A percentile compares a stretch with the other conserved stretches of the same genome.
These are phyloP conservation scores for Calameuta filiformis DNA, from an alignment of 2,888 invertebrate genomes.

Conservation along the genomic window DNA sequence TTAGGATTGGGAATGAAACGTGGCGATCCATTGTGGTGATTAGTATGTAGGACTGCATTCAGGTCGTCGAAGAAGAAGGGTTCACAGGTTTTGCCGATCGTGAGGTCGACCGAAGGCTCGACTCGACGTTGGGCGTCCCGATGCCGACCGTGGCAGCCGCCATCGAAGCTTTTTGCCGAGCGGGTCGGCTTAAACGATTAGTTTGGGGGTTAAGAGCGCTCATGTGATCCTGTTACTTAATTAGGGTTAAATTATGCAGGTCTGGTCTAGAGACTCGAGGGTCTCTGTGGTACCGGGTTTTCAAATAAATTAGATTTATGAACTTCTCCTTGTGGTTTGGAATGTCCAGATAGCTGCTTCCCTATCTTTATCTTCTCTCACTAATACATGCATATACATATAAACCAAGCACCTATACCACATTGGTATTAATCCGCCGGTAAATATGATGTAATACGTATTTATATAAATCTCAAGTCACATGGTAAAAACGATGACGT, in stretches of 20 bases:
- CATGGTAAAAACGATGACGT: background rate
- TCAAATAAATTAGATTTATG: slow-evolving; percentile 24
- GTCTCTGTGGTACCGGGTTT: slow-evolving; percentile 14
- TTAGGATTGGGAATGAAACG: background rate
- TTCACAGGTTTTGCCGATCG: slow-evolving; percentile 32
- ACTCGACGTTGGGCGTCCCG: background rate
- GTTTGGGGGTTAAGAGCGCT: slow-evolving; percentile 37
- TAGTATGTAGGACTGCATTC: slow-evolving; percentile 28
- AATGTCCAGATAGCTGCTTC: background rate
- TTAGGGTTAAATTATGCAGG: slow-evolving; percentile 47
- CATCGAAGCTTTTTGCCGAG: slow-evolving; percentile 31
- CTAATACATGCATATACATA: background rate
- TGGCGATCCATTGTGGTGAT: slow-evolving; percentile 11
- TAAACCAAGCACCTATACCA: background rate
- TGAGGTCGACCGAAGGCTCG: slow-evolving; percentile 22
- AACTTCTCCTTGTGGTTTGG: slow-evolving; percentile 1
- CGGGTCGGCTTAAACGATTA: slow-evolving; percentile 38
- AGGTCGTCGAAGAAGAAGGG: slow-evolving; percentile 8
- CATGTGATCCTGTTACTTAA: slow-evolving; percentile 42
- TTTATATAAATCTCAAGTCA: background rate
- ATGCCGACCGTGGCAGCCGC: background rate
- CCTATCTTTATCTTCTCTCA: background rate
- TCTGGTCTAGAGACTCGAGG: slow-evolving; percentile 28
- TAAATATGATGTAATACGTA: background rate
- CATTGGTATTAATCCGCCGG: background rate